Evolutionary conservation across 1,140 invertebrate species (phyloP), one percentile per base, ranked within the genome.

Genomic region (Diorhabda sublineata): DNA sequence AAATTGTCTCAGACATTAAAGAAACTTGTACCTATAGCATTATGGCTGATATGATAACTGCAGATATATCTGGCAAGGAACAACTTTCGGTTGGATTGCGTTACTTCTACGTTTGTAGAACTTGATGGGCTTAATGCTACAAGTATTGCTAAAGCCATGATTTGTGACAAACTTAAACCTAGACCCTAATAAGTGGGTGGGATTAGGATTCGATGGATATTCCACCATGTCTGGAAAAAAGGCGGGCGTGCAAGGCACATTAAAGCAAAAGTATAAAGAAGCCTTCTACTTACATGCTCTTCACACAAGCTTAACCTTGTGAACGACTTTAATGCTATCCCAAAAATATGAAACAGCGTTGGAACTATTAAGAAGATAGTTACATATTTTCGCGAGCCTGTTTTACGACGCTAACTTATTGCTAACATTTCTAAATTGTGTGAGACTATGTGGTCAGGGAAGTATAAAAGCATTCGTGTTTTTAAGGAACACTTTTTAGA

Each of bases 41-140:
- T 42, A 58, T 79, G 61, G 74, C 76, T 52, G 75, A 79, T 70
- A 74, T 77, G 11, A 11, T 11, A 69, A 72, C 70, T 42, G 63
- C 63, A 43, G 77, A 79, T 69, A 75, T 78, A 62, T 45, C 73
- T 61, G 76, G 76, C 59, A 77, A 71, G 43, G 75, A 80, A 61
- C 75, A 79, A 58, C 63, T 79, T 7, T 78, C 78, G 5, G 66
- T 80, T 58, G 73, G 75, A 42, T 58, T 77, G 52, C 61, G 71
- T 9, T 69, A 62, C 65, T 67, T 26, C 47, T n/a, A n/a, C n/a
- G 8, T 77, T 78, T 69, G 71, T 75, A 42, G 66, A 77, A 61
- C 47, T 78, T 11, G 44, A 44, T 61, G 59, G 58, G n/a, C 45
- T 70, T 57, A 59, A 73, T 69, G 72, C 74, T 42, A 11, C 60